Evolutionary conservation across 2,113 vertebrate species (phyloP), one percentile per base, ranked within the genome.

Genomic region (Mastomys natalensis): DNA sequence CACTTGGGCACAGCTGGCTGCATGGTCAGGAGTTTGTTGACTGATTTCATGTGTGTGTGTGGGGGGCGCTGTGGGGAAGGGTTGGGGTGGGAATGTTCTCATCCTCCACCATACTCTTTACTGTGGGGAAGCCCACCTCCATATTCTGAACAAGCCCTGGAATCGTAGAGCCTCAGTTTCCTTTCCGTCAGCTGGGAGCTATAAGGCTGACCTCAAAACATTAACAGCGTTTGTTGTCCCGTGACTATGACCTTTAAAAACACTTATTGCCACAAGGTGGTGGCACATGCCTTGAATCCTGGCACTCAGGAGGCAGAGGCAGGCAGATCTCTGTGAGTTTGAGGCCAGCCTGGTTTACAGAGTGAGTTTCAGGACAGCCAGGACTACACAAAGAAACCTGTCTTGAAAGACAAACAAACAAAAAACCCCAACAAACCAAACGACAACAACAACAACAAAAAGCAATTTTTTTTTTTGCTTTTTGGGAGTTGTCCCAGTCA

Each of bases 41-140:
- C 24, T 43, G 34, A 1, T 0, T 55, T 34, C 43, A 8, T 72
- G 3, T n/a, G 16, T 21, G 31, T 21, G 31, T 80, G 31, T 62
- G 1, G 1, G 24, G 3, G 62, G n/a, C n/a, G n/a, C n/a, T 68
- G 43, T 78, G 45, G 51, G 78, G n/a, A 5, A n/a, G 19, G 51
- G 51, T 51, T 58, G 53, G 51, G 19, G 22, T 22, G 51, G 9
- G n/a, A 3, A 9, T 31, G n/a, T 5, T 48, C 29, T 51, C 34
- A n/a, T 2, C n/a, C 48, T 34, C 19, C 15, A 8, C 45, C 7
- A 1, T 48, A 6, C 1, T 1, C 15, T 73, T 9, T 0, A 7
- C 21, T 87, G 60, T 6, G 11, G 40, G 68, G 90, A 81, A 29
- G 8, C 37, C 40, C 10, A 7, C 40, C 5, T 68, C 58, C 2